A percentile compares a stretch with the other conserved stretches of the same genome.
phyloP scores from a whole-genome alignment of 2,888 invertebrate species.

The Nemurella pictetii region DNA sequence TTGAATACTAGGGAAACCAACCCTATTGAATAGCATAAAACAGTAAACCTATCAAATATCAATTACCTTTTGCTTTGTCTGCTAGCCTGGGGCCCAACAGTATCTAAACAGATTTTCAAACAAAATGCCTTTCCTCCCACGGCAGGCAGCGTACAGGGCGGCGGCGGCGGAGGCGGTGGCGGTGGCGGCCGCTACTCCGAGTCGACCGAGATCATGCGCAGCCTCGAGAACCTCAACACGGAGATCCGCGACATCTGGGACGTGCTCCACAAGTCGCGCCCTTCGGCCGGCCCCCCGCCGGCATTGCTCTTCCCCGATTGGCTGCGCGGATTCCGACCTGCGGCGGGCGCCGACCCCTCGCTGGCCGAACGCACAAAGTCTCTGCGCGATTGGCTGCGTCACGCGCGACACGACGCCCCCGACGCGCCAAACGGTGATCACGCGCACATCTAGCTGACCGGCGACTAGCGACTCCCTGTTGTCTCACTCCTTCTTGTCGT shows the following conservation, averaged over 20 bases:
- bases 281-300: slow-evolving; percentile 51
- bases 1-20: too few relatives aligned
- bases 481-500: too few relatives aligned
- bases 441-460: background rate
- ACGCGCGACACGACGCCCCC: slow-evolving; percentile 50
- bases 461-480: too few relatives aligned
- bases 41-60: too few relatives aligned
- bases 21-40: too few relatives aligned
- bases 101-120: too few relatives aligned
- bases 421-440: slow-evolving; percentile 38
- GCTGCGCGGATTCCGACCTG: slow-evolving; percentile 52
- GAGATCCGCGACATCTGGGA: slow-evolving; percentile 73
- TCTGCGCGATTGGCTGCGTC: slow-evolving; percentile 67
- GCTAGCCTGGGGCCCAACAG: too few relatives aligned
- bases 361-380: slow-evolving; percentile 67
- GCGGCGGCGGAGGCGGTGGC: background rate
- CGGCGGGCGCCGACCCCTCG: slow-evolving; percentile 50
- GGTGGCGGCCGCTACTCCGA: slow-evolving; percentile 53
- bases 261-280: slow-evolving; percentile 62
- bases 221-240: slow-evolving; percentile 68
- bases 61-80: too few relatives aligned
- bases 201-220: slow-evolving; percentile 70
- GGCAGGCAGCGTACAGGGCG: slow-evolving; percentile 14
- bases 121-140: background rate
- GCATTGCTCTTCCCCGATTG: slow-evolving; percentile 59